A percentile compares a stretch with the other conserved stretches of the same genome.
Conservation (phyloP, 2,113 vertebrate genomes). For the Rhinopithecus roxellana region DNA sequence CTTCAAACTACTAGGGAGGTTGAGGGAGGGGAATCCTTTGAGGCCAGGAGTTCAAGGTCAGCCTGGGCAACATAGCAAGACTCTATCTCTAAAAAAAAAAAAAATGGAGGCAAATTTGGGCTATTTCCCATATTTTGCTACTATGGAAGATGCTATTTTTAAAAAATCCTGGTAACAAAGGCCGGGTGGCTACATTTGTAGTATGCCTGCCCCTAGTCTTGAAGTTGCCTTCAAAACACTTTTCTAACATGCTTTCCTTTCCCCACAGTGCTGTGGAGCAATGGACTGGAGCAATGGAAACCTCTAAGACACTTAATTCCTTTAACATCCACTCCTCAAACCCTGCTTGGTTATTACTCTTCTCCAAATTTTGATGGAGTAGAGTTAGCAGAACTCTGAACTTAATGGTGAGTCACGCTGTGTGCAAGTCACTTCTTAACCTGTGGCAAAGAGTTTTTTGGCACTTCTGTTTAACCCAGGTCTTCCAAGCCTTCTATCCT, state of each 20-base stretch:
- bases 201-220: background rate
- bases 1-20: background rate
- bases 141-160: background rate
- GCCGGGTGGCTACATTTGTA: background rate
- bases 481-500: conserved; percentile 39
- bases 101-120: background rate
- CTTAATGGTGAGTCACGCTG: background rate
- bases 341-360: background rate
- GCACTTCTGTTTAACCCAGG: background rate
- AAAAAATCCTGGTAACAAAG: conserved; percentile 1
- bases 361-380: background rate
- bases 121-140: background rate
- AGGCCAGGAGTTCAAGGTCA: background rate
- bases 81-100: background rate
- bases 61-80: background rate
- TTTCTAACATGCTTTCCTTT: conserved; percentile 39
- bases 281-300: background rate
- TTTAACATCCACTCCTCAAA: background rate
- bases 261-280: background rate
- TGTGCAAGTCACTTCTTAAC: conserved; percentile 11
- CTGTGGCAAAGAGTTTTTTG: conserved; percentile 30
- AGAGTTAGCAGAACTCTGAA: background rate
- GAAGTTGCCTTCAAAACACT: background rate
- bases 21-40: background rate
- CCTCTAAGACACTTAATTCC: background rate